Conservation (phyloP, 2,888 invertebrate species). For the Ligdia adustata region DNA sequence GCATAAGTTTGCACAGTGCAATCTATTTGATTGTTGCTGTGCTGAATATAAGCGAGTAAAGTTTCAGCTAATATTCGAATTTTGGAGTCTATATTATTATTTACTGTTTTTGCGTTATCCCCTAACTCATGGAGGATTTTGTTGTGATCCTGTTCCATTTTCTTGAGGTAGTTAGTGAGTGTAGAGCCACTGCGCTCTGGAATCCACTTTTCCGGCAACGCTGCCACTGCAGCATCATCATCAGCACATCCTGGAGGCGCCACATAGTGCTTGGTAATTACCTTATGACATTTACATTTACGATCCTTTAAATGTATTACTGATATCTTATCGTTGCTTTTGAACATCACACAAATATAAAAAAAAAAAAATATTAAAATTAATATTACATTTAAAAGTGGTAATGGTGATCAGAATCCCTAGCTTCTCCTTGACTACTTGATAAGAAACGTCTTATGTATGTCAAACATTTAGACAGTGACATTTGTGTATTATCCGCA, state of each 20-base stretch:
- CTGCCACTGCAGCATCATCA: constrained; percentile 61
- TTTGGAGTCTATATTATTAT: constrained; percentile 54
- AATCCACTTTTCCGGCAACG: constrained; percentile 61
- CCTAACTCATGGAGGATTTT: constrained; percentile 44
- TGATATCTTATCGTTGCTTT: not conserved
- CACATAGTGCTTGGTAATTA: constrained; percentile 28
- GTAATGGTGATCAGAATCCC: no score
- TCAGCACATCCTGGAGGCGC: constrained; percentile 53
- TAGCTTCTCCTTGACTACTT: no score
- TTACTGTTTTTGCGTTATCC: constrained; percentile 46
- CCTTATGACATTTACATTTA: constrained; percentile 18
- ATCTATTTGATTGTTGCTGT: constrained; percentile 55
- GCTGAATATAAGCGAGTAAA: constrained; percentile 53
- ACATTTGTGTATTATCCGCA: no score
- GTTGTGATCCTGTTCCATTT: constrained; percentile 53
- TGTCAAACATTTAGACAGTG: no score
- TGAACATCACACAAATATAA: constrained; percentile 4
- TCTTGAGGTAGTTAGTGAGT: constrained; percentile 59
- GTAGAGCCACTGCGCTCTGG: constrained; percentile 57
- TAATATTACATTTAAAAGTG: not conserved
- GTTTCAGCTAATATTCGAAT: constrained; percentile 54
- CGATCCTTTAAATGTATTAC: not conserved
- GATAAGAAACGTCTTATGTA: no score
- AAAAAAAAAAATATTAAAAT: not conserved
- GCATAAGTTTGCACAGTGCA: constrained; percentile 47